Evolutionary conservation across 2,888 invertebrate genomes (phyloP).

Genomic region (Pilophorus perplexus): DNA sequence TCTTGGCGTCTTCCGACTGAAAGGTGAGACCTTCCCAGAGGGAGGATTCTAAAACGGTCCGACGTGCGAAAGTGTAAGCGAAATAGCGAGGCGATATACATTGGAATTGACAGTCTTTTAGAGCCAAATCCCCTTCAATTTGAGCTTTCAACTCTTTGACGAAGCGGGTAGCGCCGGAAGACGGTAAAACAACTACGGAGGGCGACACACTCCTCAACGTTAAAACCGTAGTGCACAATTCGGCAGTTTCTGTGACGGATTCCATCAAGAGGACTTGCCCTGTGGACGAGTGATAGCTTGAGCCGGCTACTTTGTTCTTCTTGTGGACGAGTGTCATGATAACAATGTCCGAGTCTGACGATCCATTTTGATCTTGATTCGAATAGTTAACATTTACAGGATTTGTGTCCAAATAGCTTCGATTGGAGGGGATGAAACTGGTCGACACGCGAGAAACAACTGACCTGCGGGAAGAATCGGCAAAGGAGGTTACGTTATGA

Average conservation of each 20-base stretch:
- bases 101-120: conserved; percentile 11
- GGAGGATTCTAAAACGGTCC: conserved; percentile 10
- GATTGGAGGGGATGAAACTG: no score
- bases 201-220: conserved; percentile 17
- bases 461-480: no score
- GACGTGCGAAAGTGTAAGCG: conserved; percentile 16
- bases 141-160: conserved; percentile 13
- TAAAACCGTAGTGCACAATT: not conserved
- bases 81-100: conserved; percentile 8
- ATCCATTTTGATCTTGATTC: no score
- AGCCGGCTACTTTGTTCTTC: conserved; percentile 22
- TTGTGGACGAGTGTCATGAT: conserved; percentile 10
- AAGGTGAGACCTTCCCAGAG: conserved; percentile 15
- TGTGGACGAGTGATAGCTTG: conserved; percentile 3
- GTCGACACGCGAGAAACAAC: no score
- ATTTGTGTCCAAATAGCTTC: no score
- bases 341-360: not conserved
- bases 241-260: conserved; percentile 13
- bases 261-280: conserved; percentile 21
- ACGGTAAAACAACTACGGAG: conserved; percentile 5
- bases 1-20: conserved; percentile 6
- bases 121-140: conserved; percentile 10
- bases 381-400: no score
- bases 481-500: no score
- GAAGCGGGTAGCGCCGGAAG: not conserved